These are phyloP conservation scores for Ryuthela nishihirai DNA, from an alignment of 2,888 invertebrate species.

Conservation along the genomic window DNA sequence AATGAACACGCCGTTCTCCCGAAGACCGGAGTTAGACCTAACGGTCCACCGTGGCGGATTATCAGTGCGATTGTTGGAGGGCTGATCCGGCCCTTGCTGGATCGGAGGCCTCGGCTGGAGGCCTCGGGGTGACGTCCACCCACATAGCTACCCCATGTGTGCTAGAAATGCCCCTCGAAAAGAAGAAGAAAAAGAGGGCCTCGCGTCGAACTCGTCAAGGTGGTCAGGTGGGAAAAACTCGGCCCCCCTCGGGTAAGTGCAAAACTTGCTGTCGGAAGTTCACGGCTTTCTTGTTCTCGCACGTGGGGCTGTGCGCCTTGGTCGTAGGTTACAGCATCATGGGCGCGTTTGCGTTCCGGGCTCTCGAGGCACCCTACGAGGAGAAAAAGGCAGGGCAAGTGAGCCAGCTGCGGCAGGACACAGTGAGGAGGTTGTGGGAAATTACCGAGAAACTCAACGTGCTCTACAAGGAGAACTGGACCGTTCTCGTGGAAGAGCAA, in stretches of 20 bases:
- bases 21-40: no score
- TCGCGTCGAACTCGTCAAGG: conserved; percentile 7
- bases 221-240: neutral
- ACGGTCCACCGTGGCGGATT: conserved; percentile 30
- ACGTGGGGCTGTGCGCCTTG: conserved; percentile 89
- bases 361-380: conserved; percentile 45
- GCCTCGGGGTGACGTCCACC: conserved; percentile 13
- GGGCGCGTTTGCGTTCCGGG: conserved; percentile 83
- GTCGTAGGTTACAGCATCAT: conserved; percentile 87
- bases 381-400: conserved; percentile 53
- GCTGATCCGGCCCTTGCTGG: conserved; percentile 29
- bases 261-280: conserved; percentile 74
- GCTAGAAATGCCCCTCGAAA: conserved; percentile 29
- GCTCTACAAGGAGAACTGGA: conserved; percentile 68
- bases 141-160: conserved; percentile 27
- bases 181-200: conserved; percentile 12
- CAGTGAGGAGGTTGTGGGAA: conserved; percentile 70
- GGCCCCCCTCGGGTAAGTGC: conserved; percentile 56
- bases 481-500: conserved; percentile 63
- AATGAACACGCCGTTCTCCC: no score
- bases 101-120: no score
- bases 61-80: conserved; percentile 34
- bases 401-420: conserved; percentile 58
- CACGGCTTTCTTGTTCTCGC: conserved; percentile 93
- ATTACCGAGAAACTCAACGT: conserved; percentile 66